These are phyloP conservation scores for Hypocryptadius cinnamomeus DNA, from an alignment of 2,113 vertebrate species.

Conservation along the genomic window DNA sequence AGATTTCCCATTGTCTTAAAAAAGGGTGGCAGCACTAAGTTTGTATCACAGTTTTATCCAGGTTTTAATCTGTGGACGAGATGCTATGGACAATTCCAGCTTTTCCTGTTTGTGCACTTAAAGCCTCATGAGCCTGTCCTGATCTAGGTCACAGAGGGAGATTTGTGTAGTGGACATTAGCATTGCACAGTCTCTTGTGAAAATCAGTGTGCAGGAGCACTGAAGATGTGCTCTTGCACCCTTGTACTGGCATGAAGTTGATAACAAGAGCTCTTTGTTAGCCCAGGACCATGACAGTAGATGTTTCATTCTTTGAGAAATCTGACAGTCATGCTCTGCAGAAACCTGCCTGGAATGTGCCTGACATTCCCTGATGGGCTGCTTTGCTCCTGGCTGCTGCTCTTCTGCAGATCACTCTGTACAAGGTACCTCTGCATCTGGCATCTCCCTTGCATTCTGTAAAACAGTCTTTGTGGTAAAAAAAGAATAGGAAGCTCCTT, in stretches of 20 bases:
- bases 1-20: neutral
- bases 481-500: neutral
- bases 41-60: neutral
- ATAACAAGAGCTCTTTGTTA: neutral
- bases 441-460: neutral
- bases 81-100: neutral
- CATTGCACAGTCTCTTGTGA: neutral
- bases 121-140: neutral
- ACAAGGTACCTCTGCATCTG: neutral
- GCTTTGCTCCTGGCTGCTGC: neutral
- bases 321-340: neutral
- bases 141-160: neutral
- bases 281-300: neutral
- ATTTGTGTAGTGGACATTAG: neutral
- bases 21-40: neutral
- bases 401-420: neutral
- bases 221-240: neutral
- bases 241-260: neutral
- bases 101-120: neutral
- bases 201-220: neutral
- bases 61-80: neutral
- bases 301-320: rapidly evolving
- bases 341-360: neutral
- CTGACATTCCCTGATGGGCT: neutral
- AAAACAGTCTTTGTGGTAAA: neutral